A percentile compares a stretch with the other conserved stretches of the same genome.
phyloP scores from a whole-genome alignment of 2,888 invertebrate genomes.

The Hyposoter didymator region DNA sequence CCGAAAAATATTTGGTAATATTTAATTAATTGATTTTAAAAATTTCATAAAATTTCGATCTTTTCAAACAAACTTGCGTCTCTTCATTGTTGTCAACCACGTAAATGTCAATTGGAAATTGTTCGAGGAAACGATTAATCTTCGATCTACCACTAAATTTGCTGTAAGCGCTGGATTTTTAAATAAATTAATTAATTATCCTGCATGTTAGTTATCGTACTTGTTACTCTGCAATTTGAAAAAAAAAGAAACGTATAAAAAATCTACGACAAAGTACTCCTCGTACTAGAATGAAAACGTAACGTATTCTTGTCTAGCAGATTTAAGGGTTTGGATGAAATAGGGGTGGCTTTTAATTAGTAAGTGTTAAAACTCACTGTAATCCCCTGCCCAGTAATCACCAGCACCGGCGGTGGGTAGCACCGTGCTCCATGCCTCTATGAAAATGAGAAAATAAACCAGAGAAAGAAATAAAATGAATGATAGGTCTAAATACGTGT shows the following conservation, averaged over 20 bases:
- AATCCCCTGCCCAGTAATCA: slow-evolving; percentile 83
- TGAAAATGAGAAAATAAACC: slow-evolving; percentile 72
- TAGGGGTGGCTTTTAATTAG: slow-evolving; percentile 60
- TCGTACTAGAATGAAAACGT: neutral
- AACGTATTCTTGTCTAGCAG: slow-evolving; percentile 44
- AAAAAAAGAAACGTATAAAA: neutral
- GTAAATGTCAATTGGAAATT: neutral
- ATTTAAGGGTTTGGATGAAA: slow-evolving; percentile 35
- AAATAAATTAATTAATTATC: neutral
- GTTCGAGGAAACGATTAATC: neutral
- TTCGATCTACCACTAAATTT: neutral
- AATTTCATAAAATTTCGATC: too few relatives aligned
- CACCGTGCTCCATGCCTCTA: slow-evolving; percentile 84
- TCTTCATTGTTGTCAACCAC: neutral
- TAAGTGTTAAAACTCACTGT: slow-evolving; percentile 80
- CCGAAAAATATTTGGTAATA: too few relatives aligned
- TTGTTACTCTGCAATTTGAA: neutral
- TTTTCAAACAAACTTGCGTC: too few relatives aligned
- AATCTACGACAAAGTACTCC: slow-evolving; percentile 16
- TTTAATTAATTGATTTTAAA: too few relatives aligned
- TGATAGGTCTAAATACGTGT: slow-evolving; percentile 41
- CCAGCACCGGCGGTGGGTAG: slow-evolving; percentile 83
- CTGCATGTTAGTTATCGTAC: neutral
- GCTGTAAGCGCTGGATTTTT: neutral
- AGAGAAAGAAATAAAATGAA: slow-evolving; percentile 65